Evolutionary conservation across 2,797 vertebrate genomes (phyloP).

Genomic region (Mallotus villosus): DNA sequence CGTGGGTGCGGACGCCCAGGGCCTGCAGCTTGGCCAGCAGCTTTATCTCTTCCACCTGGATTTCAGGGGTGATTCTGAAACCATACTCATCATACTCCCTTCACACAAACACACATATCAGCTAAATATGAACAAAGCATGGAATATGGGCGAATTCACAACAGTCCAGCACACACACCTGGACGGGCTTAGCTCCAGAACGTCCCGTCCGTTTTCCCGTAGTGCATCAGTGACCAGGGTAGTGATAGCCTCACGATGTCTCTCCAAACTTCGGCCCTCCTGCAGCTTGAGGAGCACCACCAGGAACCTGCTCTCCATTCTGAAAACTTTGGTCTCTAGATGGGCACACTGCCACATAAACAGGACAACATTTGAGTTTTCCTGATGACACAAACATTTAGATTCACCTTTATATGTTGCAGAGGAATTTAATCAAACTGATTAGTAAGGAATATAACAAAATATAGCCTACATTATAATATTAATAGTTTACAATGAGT

Average conservation of each 20-base stretch:
- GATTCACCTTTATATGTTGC: not conserved
- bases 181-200: conserved; percentile 62
- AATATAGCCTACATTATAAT: no score
- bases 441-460: no score
- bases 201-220: conserved; percentile 68
- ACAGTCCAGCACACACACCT: conserved; percentile 61
- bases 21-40: conserved; percentile 83
- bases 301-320: conserved; percentile 84
- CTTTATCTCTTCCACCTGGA: conserved; percentile 80
- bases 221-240: conserved; percentile 78
- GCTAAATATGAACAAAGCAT: conserved; percentile 5
- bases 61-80: conserved; percentile 80
- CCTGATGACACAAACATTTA: not conserved
- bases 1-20: conserved; percentile 78
- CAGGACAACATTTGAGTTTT: not conserved
- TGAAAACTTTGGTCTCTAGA: conserved; percentile 82
- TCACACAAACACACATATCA: not conserved
- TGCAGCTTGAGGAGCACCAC: conserved; percentile 77
- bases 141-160: not conserved
- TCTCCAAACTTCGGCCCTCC: conserved; percentile 64
- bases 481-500: not conserved
- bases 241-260: conserved; percentile 64
- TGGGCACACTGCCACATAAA: conserved; percentile 73
- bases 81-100: conserved; percentile 85
- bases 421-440: not conserved